Conservation (phyloP, 2,113 vertebrate genomes). For the Grammomys dolichurus region DNA sequence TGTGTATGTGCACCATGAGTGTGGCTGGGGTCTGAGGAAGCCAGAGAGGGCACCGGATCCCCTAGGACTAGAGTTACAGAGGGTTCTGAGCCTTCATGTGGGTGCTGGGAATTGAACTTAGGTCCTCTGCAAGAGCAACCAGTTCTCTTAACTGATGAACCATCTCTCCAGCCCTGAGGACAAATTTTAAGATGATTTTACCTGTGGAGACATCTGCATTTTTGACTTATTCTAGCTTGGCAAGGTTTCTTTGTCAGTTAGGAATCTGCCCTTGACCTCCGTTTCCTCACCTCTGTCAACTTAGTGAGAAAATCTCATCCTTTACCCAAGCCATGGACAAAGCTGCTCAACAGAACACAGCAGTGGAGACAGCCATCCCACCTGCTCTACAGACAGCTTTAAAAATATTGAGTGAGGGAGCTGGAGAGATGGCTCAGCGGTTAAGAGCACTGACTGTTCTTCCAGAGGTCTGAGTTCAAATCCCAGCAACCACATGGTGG, state of each 20-base stretch:
- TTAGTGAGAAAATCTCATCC: not conserved
- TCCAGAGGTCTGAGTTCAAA: too few relatives aligned
- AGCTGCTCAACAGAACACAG: not conserved
- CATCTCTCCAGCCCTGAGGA: not conserved
- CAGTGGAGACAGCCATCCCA: not conserved
- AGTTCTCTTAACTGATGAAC: not conserved
- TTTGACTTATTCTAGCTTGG: not conserved
- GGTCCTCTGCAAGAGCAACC: not conserved
- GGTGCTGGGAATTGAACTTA: not conserved
- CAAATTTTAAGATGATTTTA: conserved; percentile 15
- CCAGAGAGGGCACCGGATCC: not conserved
- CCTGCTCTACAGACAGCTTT: conserved; percentile 5
- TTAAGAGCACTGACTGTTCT: too few relatives aligned
- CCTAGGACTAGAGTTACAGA: not conserved
- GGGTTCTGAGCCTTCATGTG: not conserved
- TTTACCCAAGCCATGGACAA: not conserved
- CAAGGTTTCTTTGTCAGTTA: not conserved
- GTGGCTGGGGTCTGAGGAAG: not conserved
- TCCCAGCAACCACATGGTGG: too few relatives aligned
- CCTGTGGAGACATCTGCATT: not conserved
- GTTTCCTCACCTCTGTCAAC: not conserved
- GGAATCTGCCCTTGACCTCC: not conserved
- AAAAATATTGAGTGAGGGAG: not conserved
- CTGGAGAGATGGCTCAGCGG: too few relatives aligned
- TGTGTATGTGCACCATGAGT: not conserved